Conservation (phyloP, 2,888 invertebrate genomes). For the Drosophila dives region DNA sequence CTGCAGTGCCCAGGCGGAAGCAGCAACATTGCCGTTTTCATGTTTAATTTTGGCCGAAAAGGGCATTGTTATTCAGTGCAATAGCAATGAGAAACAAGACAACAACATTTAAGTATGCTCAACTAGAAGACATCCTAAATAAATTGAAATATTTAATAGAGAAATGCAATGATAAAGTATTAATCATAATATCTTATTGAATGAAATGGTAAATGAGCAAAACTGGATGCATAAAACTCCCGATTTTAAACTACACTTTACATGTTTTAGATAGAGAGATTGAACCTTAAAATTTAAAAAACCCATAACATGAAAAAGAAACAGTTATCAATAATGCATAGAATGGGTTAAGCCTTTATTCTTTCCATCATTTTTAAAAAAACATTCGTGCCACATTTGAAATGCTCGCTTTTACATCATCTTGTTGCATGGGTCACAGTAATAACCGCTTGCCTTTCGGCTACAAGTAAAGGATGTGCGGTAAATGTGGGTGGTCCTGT, state of each 20-base stretch:
- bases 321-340: not conserved
- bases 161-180: not conserved
- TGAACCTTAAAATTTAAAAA: not conserved
- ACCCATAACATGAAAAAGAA: not conserved
- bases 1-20: constrained; percentile 29
- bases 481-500: constrained; percentile 27
- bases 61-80: constrained; percentile 30
- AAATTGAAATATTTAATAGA: not conserved
- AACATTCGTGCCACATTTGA: constrained; percentile 11
- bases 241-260: not conserved
- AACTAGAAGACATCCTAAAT: constrained; percentile 1
- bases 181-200: not conserved
- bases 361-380: not conserved
- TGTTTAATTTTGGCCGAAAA: constrained; percentile 59
- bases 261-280: not conserved
- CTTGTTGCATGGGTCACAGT: constrained; percentile 18
- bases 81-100: constrained; percentile 8
- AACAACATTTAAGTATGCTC: not conserved
- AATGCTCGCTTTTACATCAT: constrained; percentile 23
- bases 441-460: constrained; percentile 55
- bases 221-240: not conserved
- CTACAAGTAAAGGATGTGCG: constrained; percentile 44
- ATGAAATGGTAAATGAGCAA: not conserved
- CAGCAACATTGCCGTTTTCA: constrained; percentile 32
- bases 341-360: not conserved